A percentile compares a stretch with the other conserved stretches of the same genome.
Conservation (phyloP, 2,797 vertebrate species). For the Gallinago solitaria region DNA sequence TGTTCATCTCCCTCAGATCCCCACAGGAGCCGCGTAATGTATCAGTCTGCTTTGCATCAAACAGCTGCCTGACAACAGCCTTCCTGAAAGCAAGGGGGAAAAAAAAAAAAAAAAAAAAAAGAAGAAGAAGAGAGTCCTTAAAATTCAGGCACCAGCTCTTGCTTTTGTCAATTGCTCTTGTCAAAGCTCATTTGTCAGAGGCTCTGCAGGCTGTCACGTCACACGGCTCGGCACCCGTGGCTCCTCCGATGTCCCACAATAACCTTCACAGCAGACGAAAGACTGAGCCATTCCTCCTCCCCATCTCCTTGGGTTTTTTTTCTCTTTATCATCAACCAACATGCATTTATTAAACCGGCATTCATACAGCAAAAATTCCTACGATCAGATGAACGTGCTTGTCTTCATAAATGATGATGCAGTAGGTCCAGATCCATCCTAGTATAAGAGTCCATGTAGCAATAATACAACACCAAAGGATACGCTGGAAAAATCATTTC, state of each 20-base stretch:
- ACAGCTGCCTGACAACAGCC: neutral
- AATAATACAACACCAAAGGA: neutral
- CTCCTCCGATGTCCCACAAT: neutral
- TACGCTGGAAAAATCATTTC: neutral
- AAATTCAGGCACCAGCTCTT: conserved; percentile 2
- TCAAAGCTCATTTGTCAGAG: conserved; percentile 43
- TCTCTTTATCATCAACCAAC: neutral
- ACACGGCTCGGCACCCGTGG: neutral
- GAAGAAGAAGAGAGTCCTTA: neutral
- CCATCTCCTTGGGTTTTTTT: neutral
- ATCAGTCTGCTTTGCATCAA: conserved; percentile 23
- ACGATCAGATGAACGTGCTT: neutral
- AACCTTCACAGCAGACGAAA: neutral
- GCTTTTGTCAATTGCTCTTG: conserved; percentile 35
- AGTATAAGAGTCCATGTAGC: neutral
- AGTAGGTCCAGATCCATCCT: neutral
- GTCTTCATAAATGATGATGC: neutral
- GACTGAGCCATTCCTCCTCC: neutral
- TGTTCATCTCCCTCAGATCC: neutral
- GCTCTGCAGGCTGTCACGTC: conserved; percentile 11
- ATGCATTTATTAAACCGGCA: neutral
- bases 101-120: no score
- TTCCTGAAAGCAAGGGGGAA: neutral
- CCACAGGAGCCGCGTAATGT: neutral
- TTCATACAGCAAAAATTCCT: neutral